Conservation (phyloP, 2,113 vertebrate genomes). For the Erinaceus europaeus region DNA sequence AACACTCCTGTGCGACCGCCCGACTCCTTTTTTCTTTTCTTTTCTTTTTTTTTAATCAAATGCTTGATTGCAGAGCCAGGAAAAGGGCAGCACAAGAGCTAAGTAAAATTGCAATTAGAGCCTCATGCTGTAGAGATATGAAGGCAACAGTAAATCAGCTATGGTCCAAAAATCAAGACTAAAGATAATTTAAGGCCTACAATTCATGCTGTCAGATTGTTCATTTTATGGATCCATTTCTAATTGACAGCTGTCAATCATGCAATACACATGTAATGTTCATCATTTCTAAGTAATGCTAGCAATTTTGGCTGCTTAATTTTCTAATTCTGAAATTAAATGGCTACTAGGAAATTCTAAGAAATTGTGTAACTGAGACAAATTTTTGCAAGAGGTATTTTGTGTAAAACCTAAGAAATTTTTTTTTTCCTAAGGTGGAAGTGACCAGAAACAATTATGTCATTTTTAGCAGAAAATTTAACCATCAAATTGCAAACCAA, state of each 20-base stretch:
- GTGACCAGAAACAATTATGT: background rate
- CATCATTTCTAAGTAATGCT: background rate
- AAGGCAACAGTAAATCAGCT: background rate
- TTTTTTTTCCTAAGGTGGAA: background rate
- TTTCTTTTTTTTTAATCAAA: no score
- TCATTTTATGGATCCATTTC: background rate
- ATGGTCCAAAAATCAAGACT: background rate
- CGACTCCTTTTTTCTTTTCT: no score
- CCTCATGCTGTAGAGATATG: background rate
- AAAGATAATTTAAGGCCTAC: background rate
- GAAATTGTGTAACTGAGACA: background rate
- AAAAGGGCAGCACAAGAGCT: background rate
- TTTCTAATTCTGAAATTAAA: background rate
- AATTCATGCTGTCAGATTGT: background rate
- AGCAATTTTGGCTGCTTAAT: conserved; percentile 1
- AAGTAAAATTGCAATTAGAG: background rate
- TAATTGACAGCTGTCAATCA: conserved; percentile 19
- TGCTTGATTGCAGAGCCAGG: background rate
- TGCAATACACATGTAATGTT: background rate
- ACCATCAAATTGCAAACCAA: background rate
- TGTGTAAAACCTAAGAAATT: background rate
- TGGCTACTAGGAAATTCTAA: background rate
- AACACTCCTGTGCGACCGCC: no score
- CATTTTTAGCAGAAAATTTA: conserved; percentile 24
- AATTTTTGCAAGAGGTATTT: background rate